phyloP scores from a whole-genome alignment of 2,113 vertebrate genomes.

The Hoplias malabaricus region DNA sequence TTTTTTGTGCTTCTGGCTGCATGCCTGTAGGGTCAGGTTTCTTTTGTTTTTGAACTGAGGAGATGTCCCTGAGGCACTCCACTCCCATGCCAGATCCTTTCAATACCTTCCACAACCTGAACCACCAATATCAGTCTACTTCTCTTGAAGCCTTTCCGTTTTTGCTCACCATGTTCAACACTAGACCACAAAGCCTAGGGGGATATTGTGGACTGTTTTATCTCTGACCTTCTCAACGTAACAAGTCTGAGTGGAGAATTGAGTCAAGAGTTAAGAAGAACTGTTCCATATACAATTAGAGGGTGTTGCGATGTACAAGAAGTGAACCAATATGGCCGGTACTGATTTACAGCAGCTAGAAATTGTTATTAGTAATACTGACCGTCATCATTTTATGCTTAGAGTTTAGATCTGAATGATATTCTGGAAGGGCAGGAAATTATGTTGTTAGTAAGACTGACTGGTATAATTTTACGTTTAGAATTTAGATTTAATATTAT shows the following conservation, averaged over 20 bases:
- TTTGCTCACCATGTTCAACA: background rate
- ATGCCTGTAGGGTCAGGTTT: conserved; percentile 71
- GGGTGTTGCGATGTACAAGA: background rate
- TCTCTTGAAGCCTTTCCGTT: conserved; percentile 44
- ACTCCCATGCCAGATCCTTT: conserved; percentile 53
- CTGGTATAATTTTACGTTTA: too few relatives aligned
- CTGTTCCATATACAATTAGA: background rate
- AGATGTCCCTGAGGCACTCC: conserved; percentile 71
- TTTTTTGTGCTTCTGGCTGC: conserved; percentile 75
- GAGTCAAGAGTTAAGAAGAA: conserved; percentile 20
- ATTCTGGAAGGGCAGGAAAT: too few relatives aligned
- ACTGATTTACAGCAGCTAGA: too few relatives aligned
- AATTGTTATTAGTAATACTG: too few relatives aligned
- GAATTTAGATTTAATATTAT: too few relatives aligned
- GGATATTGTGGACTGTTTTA: conserved; percentile 28
- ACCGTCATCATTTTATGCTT: too few relatives aligned
- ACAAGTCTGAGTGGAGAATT: conserved; percentile 10
- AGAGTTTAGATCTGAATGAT: too few relatives aligned
- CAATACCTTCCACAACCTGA: conserved; percentile 45
- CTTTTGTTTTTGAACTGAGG: conserved; percentile 77
- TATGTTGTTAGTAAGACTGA: too few relatives aligned
- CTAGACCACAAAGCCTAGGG: background rate
- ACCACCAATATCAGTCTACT: conserved; percentile 51
- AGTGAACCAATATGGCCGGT: too few relatives aligned
- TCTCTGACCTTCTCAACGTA: conserved; percentile 50